Evolutionary conservation across 2,797 vertebrate species (phyloP), one percentile per base, ranked within the genome.

Genomic region (Eidolon dupreanum): DNA sequence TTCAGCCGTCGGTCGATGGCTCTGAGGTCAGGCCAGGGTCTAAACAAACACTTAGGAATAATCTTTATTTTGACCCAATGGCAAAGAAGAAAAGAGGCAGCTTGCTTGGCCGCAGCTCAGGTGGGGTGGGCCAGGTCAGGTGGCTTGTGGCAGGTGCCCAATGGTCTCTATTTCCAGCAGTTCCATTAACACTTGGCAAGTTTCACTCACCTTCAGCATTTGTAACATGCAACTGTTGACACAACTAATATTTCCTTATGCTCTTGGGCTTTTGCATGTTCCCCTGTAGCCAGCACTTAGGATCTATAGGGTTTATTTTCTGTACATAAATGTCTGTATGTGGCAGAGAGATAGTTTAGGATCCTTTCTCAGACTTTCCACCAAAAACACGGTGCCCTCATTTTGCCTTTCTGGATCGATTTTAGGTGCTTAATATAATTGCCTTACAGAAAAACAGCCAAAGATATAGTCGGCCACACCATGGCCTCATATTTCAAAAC

Each of bases 171-270:
- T 90, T 82, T 94, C 90, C 83, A 97, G 61, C 86, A 89, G 86
- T 95, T 96, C 95, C 96, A 97, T 97, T 97, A 96, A 74, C 61
- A 31, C 55, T 97, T 95, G 97, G 88, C 93, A 96, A 65, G 89
- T 66, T 57, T 41, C 78, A 85, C 83, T 94, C 66, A 86, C 95
- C 75, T 96, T 88, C 70, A 73, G 85, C 49, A 24, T 94, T 83
- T 75, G 78, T 84, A 74, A 90, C 61, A 38, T 8, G 70, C 70
- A 9, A 1, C 49, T 65, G 36, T 92, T 91, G 93, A 95, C 86
- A 86, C 84, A 87, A 31, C 65, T 74, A 71, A 49, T 55, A 51
- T 74, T 70, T 16, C 87, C 43, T 77, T 43, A 9, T 53, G 75
- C 66, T 81, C 83, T 33, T 7, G 38, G 51, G 86, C 43, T 63